Conservation (phyloP, 2,797 vertebrate genomes). For the Apogon hyalosoma region DNA sequence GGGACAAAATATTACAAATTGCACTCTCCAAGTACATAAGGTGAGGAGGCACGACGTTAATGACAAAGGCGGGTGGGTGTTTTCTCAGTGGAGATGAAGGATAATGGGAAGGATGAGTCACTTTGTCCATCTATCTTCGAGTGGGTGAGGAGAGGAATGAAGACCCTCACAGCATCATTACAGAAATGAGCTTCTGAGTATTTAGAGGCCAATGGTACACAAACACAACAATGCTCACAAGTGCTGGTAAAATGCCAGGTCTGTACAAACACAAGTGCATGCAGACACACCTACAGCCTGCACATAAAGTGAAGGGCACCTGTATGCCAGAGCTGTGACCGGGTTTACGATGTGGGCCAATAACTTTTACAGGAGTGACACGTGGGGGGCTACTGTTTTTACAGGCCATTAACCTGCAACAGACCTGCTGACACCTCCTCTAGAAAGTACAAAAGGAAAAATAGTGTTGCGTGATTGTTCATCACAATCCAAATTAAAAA, state of each 20-base stretch:
- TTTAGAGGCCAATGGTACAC: conserved; percentile 19
- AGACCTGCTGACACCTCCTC: conserved; percentile 53
- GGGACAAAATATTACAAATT: conserved; percentile 60
- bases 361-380: conserved; percentile 63
- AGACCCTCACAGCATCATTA: conserved; percentile 36
- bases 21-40: conserved; percentile 36
- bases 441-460: conserved; percentile 45
- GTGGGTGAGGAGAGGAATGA: conserved; percentile 43
- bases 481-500: conserved; percentile 6
- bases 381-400: conserved; percentile 56
- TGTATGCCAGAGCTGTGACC: conserved; percentile 46
- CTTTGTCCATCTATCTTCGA: conserved; percentile 23
- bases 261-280: conserved; percentile 5
- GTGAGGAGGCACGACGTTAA: conserved; percentile 45
- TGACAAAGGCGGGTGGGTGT: conserved; percentile 44
- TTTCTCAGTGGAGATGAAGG: conserved; percentile 19
- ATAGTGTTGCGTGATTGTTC: conserved; percentile 2
- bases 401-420: conserved; percentile 56
- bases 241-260: not conserved
- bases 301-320: conserved; percentile 42
- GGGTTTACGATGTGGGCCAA: conserved; percentile 54
- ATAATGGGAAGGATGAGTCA: conserved; percentile 52
- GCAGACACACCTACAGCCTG: conserved; percentile 30
- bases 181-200: conserved; percentile 15
- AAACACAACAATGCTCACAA: conserved; percentile 12